Base-by-base conservation (phyloP, 2,113 vertebrate species). In the Isurus oxyrinchus region DNA sequence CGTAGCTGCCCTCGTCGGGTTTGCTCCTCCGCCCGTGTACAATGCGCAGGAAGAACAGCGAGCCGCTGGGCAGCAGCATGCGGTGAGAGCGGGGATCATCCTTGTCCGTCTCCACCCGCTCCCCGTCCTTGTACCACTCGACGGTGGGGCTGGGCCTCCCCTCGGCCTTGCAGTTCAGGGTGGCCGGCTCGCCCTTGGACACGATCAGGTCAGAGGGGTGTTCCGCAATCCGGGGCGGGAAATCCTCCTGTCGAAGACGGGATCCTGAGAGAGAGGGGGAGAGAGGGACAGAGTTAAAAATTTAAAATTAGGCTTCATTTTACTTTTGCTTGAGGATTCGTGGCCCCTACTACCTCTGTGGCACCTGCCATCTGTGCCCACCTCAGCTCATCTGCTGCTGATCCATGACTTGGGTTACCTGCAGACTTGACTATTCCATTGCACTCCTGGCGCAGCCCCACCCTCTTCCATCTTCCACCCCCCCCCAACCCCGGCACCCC, bases 151-250 rank as follows among this genome's bases (percentile, higher is more conserved):
- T 98, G 0, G 99, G 99, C n/a, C 99, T 97, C 21, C 99, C 99
- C 97, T 99, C 99, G 0, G 99, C 99, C 97, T 99, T 99, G 96
- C 99, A 99, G 98, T 99, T 99, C 97, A 99, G 98, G 57, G 99
- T 99, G 76, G 99, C 99, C 0, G 99, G 99, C 97, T 99, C 99
- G 96, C 99, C 99, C 97, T 99, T 99, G 79, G 99, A 99, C 63
- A 99, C 99, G 31, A 99, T 99, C 97, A 99, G 98, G 97, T 99
- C 99, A 1, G 99, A 99, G 96, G 99, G 99, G 97, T 99, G 99
- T 97, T 99, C 99, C 97, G 99, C 99, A 66, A 99, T 99, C 96
- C 99, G 98, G 0, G 99, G 99, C 23, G 99, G 98, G n/a, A 98
- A 99, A 97, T 99, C 99, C 97, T 99, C 99, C 96, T 99, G 99